Evolutionary conservation across 2,888 invertebrate species (phyloP).

Genomic region (Blastobasis lacticolella): DNA sequence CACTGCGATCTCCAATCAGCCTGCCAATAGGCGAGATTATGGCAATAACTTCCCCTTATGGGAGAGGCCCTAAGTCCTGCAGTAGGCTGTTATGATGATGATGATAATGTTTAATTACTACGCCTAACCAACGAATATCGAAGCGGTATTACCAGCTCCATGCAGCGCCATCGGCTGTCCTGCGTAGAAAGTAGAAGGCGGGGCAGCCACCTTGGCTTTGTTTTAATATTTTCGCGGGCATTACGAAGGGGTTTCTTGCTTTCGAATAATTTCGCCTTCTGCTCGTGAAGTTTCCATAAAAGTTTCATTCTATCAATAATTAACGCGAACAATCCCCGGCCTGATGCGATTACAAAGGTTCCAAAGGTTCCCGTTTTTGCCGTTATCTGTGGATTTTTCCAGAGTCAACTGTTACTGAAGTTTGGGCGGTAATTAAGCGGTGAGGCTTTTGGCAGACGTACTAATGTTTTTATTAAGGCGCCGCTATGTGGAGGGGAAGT

Average conservation of each 20-base stretch:
- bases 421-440: slow-evolving; percentile 46
- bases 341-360: slow-evolving; percentile 71
- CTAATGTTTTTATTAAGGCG: too few relatives aligned
- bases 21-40: too few relatives aligned
- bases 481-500: too few relatives aligned
- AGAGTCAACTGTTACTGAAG: slow-evolving; percentile 13
- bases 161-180: slow-evolving; percentile 39
- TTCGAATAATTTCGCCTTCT: slow-evolving; percentile 74
- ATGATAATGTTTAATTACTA: too few relatives aligned
- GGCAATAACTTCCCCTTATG: too few relatives aligned
- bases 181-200: slow-evolving; percentile 38
- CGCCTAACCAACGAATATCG: not conserved
- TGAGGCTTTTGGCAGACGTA: too few relatives aligned
- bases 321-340: slow-evolving; percentile 64
- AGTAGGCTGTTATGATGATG: too few relatives aligned
- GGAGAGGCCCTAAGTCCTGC: too few relatives aligned
- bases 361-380: slow-evolving; percentile 54
- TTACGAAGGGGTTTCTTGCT: slow-evolving; percentile 73
- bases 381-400: slow-evolving; percentile 48
- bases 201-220: slow-evolving; percentile 71
- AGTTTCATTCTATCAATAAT: slow-evolving; percentile 75
- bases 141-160: slow-evolving; percentile 35
- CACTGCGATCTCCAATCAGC: too few relatives aligned
- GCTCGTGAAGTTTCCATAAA: slow-evolving; percentile 73
- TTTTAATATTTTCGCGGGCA: slow-evolving; percentile 74